Evolutionary conservation across 2,113 vertebrate genomes (phyloP).

Genomic region (Abramis brama): DNA sequence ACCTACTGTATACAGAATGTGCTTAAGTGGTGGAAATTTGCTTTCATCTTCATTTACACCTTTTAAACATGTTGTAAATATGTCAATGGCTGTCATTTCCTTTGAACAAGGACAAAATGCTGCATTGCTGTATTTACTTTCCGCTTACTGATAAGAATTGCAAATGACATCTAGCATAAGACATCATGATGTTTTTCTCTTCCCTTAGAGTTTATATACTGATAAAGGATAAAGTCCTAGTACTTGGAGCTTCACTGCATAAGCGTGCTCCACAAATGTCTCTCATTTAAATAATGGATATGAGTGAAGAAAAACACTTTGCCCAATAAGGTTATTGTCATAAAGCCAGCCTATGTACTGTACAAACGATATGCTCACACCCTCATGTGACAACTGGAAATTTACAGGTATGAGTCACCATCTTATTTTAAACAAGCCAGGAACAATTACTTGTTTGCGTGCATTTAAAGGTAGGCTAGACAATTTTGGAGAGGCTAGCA

Average conservation of each 20-base stretch:
- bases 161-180: neutral
- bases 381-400: neutral
- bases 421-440: conserved; percentile 8
- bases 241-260: neutral
- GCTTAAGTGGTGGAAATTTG: neutral
- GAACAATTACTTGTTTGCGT: neutral
- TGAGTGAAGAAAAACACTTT: neutral
- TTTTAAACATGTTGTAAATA: conserved; percentile 2
- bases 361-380: neutral
- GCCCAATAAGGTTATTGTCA: neutral
- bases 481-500: too few relatives aligned
- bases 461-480: neutral
- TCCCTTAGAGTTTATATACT: neutral
- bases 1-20: neutral
- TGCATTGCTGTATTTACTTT: neutral
- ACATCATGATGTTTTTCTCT: neutral
- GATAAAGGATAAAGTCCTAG: neutral
- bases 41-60: neutral
- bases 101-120: neutral
- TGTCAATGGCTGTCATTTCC: neutral
- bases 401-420: neutral
- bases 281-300: neutral
- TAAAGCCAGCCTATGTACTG: neutral
- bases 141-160: neutral
- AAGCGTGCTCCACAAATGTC: neutral